Percentiles rank a stretch among this genome's conserved stretches.
These are phyloP conservation scores for Petrophora chlorosata DNA, from an alignment of 2,888 invertebrate genomes.

Conservation along the genomic window DNA sequence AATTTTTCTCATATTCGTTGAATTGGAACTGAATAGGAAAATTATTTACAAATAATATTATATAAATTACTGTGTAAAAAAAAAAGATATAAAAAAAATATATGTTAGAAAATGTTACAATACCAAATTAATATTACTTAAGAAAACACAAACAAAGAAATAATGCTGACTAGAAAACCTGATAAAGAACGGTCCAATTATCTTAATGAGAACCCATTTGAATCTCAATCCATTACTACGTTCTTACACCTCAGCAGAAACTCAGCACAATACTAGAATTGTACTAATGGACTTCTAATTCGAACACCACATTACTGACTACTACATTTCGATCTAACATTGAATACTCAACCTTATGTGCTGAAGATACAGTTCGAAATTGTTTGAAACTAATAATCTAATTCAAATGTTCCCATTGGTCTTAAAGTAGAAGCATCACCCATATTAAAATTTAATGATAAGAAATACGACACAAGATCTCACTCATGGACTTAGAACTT, in stretches of 20 bases:
- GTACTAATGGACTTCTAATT: conserved; percentile 22
- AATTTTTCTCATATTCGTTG: too few relatives aligned
- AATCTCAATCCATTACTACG: conserved; percentile 21
- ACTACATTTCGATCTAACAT: not conserved
- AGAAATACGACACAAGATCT: conserved; percentile 42
- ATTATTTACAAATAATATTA: too few relatives aligned
- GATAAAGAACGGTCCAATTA: conserved; percentile 10
- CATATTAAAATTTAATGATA: conserved; percentile 34
- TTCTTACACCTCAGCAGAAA: conserved; percentile 19
- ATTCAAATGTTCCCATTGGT: conserved; percentile 5
- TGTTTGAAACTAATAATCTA: not conserved
- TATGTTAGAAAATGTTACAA: too few relatives aligned
- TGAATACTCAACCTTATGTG: conserved; percentile 1
- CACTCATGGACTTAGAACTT: conserved; percentile 44
- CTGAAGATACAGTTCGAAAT: not conserved
- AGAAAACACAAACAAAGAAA: not conserved
- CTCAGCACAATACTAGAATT: conserved; percentile 21
- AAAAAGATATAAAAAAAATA: too few relatives aligned
- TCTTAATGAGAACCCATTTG: conserved; percentile 14
- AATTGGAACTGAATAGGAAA: too few relatives aligned
- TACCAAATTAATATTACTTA: too few relatives aligned
- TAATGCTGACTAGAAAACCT: not conserved
- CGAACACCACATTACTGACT: conserved; percentile 17
- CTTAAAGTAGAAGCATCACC: conserved; percentile 10
- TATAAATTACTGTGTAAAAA: too few relatives aligned